Percentiles rank a stretch among this genome's conserved stretches.
phyloP scores from a whole-genome alignment of 2,797 vertebrate species.

The Enteromius fasciolatus region DNA sequence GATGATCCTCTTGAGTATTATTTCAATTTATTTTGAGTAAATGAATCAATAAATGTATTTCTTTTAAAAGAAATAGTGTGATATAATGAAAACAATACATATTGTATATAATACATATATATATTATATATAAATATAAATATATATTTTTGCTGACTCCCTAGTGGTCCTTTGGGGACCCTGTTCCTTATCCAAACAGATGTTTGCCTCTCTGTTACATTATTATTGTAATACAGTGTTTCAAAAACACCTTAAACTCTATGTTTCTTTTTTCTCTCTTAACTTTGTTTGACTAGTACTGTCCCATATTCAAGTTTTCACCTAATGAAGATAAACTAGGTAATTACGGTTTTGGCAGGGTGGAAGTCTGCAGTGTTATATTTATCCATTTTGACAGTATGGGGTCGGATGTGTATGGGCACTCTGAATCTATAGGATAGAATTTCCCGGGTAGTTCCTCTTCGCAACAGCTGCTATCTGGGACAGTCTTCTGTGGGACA shows the following conservation, averaged over 20 bases:
- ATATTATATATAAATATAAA: too few species aligned
- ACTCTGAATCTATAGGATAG: slow-evolving; percentile 37
- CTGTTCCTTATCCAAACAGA: slow-evolving; percentile 8
- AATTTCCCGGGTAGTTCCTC: slow-evolving; percentile 42
- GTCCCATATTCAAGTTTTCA: slow-evolving; percentile 45
- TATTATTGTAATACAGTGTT: neutral
- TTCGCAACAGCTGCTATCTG: slow-evolving; percentile 50
- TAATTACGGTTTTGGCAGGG: slow-evolving; percentile 54
- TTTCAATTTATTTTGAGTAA: neutral
- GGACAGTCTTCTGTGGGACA: slow-evolving; percentile 44
- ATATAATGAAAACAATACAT: neutral
- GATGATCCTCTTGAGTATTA: neutral
- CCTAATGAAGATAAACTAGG: slow-evolving; percentile 64
- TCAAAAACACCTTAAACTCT: neutral
- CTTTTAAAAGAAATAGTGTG: neutral
- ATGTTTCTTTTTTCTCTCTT: neutral
- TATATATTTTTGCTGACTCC: neutral
- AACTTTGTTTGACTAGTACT: slow-evolving; percentile 47
- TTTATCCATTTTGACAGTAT: slow-evolving; percentile 63
- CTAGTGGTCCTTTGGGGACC: neutral
- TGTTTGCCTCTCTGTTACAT: slow-evolving; percentile 1
- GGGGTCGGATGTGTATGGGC: slow-evolving; percentile 51
- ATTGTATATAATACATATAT: too few species aligned
- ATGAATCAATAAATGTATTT: neutral
- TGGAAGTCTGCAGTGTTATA: slow-evolving; percentile 51